A percentile compares a stretch with the other conserved stretches of the same genome.
Conservation (phyloP, 1,140 invertebrate species). For the Metopolophium dirhodum region DNA sequence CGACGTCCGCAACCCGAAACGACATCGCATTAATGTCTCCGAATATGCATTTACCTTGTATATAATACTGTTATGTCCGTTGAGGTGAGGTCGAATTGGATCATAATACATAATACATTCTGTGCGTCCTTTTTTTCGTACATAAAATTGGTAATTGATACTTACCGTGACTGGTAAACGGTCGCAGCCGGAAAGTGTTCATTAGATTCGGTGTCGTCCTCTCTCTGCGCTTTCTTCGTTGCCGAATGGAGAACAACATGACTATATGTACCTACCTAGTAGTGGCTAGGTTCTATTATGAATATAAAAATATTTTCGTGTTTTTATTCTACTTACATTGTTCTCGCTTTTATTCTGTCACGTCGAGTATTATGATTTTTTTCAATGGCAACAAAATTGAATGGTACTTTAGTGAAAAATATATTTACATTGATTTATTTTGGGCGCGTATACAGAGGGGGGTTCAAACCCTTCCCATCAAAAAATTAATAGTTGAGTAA, state of each 20-base stretch:
- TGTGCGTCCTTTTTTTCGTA: neutral
- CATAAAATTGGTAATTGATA: neutral
- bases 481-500: too few species aligned
- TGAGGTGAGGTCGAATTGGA: constrained; percentile 11
- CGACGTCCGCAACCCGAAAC: neutral
- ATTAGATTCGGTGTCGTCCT: neutral
- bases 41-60: neutral
- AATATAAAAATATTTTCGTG: neutral
- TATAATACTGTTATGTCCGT: neutral
- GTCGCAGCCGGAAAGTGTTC: neutral
- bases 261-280: too few species aligned
- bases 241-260: neutral
- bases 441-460: too few species aligned
- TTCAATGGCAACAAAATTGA: too few species aligned
- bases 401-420: too few species aligned
- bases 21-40: constrained; percentile 26
- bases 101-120: neutral
- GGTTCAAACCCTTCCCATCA: too few species aligned
- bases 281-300: neutral
- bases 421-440: too few species aligned
- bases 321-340: neutral
- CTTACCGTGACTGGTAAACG: neutral
- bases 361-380: too few species aligned
- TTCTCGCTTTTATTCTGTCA: neutral
- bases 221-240: neutral